Evolutionary conservation across 2,888 invertebrate species (phyloP), one percentile per base, ranked within the genome.

Genomic region (Lissocephala sabroskyi): DNA sequence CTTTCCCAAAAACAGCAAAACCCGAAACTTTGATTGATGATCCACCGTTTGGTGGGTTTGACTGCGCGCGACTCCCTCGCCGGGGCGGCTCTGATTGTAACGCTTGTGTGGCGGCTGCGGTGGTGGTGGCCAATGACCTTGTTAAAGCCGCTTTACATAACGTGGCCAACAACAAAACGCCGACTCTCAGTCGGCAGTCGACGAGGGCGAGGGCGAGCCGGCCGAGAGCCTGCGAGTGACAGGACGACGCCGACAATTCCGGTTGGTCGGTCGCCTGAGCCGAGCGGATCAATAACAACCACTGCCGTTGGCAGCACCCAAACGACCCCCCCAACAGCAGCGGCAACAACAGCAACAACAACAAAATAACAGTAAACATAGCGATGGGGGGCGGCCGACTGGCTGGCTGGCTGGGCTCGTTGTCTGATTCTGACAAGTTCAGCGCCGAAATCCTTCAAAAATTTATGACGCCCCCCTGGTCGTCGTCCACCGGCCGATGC

Each of bases 371-470:
- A 47, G 44, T 45, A 33, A 16, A 30, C 36, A 36, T 41, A 32
- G 14, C 18, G 10, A 13, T 16, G 19, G 28, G 6, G 23, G 14
- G 1, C 11, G 11, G 28, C 19, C 17, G 3, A 3, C 18, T 16
- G 11, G 18, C 13, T 51, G 56, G 46, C 56, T 51, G 50, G 23
- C 13, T 33, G 41, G 18, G 26, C 49, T 14, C 28, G 44, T 56
- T 45, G 71, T 64, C 80, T 79, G 81, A 75, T 82, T 82, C 79
- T 83, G 82, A 82, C 81, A 82, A 80, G 80, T 80, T 80, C 81
- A 82, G 82, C 82, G 80, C 71, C 78, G 60, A 79, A 82, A 82
- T 81, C 79, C 79, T 81, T 81, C 80, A 79, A 77, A 79, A 78
- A 79, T 71, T 65, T 80, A 78, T 78, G 73, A 58, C 57, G 56